phyloP scores from a whole-genome alignment of 2,797 vertebrate genomes.

The Premnoplex brunnescens region DNA sequence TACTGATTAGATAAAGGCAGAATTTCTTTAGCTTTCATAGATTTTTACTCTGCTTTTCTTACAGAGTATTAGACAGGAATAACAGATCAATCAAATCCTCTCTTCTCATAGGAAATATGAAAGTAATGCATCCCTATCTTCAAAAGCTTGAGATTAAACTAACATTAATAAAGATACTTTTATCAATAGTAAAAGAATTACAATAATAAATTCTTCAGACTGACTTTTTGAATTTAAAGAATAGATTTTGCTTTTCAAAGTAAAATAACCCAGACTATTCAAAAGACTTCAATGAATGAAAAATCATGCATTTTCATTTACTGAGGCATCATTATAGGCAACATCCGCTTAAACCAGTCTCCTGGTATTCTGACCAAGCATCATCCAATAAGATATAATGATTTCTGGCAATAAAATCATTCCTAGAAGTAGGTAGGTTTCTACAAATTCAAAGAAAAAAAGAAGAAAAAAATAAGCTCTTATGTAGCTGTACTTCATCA shows the following conservation, averaged over 20 bases:
- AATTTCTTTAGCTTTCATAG: background rate
- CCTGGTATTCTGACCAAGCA: constrained; percentile 6
- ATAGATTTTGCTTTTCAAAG: background rate
- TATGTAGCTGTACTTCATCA: background rate
- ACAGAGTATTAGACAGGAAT: background rate
- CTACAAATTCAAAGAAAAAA: background rate
- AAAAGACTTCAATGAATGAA: background rate
- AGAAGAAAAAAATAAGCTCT: background rate
- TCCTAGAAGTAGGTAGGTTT: constrained; percentile 13
- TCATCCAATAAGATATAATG: background rate
- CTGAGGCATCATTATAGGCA: background rate
- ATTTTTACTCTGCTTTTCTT: background rate
- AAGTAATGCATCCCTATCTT: background rate
- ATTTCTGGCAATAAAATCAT: constrained; percentile 53
- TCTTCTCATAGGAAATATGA: background rate
- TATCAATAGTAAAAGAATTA: background rate
- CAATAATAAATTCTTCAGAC: background rate
- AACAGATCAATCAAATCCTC: background rate
- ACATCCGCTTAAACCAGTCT: background rate
- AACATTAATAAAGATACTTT: background rate
- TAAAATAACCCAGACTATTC: background rate
- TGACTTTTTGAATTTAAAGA: background rate
- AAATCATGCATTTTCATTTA: background rate
- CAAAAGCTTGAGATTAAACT: background rate
- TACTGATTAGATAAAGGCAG: background rate